Evolutionary conservation across 2,113 vertebrate species (phyloP), one percentile per base, ranked within the genome.

Genomic region (Sisor rabdophorus): DNA sequence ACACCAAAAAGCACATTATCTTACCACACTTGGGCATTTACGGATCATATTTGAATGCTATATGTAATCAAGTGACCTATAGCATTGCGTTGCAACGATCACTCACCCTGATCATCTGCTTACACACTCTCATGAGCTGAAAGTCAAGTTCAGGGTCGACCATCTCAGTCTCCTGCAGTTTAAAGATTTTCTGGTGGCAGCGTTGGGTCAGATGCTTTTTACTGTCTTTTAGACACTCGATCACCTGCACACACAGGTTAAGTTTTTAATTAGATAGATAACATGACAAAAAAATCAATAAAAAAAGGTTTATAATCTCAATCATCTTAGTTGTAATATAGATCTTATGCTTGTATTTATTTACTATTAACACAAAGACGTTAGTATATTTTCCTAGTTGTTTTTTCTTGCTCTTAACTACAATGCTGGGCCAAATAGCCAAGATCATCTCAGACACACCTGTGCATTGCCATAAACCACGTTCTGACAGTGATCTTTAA

Each of bases 101-200:
- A 85, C 79, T 69, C 50, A 95, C 97, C 94, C 97, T 92, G 83
- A 98, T 98, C 97, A 98, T 98, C 87, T 97, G 94, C 81, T 98
- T 98, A 89, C 97, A 98, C 81, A 98, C 95, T 69, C 94, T 92
- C 96, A 98, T 98, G 54, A 98, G 95, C 0, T 96, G 98, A 52
- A 96, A 98, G 87, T 99, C 97, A 30, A 98, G 86, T 24, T 98
- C 96, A 0, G 95, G 95, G 76, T 99, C 97, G 82, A 95, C 94
- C 97, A 99, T 99, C 83, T 99, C 97, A 0, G 90, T 93, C 86
- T 99, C 97, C 86, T 98, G 95, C 24, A 98, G 94, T 82, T 94
- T 96, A 82, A 99, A 99, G 72, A 99, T 92, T 28, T 94, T 93
- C 88, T 98, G 95, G 82, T 98, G 97, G 84, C 97, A 99, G 1